phyloP scores from a whole-genome alignment of 2,888 invertebrate species.

The Ligdia adustata region DNA sequence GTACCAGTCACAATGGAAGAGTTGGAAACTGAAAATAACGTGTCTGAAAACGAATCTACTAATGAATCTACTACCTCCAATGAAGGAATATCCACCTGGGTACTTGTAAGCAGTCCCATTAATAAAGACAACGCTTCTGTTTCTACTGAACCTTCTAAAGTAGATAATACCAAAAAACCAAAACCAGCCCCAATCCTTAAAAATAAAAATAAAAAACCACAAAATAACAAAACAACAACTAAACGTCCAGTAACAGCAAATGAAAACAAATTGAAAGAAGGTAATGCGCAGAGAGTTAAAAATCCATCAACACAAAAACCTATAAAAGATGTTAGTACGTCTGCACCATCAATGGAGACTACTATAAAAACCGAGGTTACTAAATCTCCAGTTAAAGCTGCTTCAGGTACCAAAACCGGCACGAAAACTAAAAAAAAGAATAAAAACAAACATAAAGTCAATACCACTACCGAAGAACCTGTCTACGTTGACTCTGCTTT shows the following conservation, averaged over 20 bases:
- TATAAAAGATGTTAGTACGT: conserved; percentile 49
- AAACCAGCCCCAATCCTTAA: conserved; percentile 58
- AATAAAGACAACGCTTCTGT: conserved; percentile 53
- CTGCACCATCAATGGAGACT: conserved; percentile 50
- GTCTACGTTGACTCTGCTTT: conserved; percentile 65
- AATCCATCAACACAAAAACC: conserved; percentile 52
- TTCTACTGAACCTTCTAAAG: conserved; percentile 71
- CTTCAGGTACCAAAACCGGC: conserved; percentile 47
- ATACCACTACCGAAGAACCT: conserved; percentile 55
- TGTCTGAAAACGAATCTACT: conserved; percentile 67
- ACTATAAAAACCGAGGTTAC: conserved; percentile 58
- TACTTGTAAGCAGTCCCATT: conserved; percentile 84
- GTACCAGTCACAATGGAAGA: conserved; percentile 87
- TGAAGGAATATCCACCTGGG: conserved; percentile 91
- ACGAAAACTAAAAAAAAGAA: conserved; percentile 73
- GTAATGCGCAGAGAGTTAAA: conserved; percentile 81
- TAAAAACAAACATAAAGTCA: conserved; percentile 67
- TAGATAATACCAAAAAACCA: conserved; percentile 64
- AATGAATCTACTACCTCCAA: conserved; percentile 81
- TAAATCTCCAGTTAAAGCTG: conserved; percentile 51
- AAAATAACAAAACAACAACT: conserved; percentile 55
- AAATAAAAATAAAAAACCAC: conserved; percentile 68
- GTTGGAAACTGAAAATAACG: conserved; percentile 81
- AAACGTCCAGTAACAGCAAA: conserved; percentile 74
- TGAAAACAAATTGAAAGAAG: conserved; percentile 86